Base-by-base conservation (phyloP, 2,113 vertebrate species). In the Furnarius figulus region DNA sequence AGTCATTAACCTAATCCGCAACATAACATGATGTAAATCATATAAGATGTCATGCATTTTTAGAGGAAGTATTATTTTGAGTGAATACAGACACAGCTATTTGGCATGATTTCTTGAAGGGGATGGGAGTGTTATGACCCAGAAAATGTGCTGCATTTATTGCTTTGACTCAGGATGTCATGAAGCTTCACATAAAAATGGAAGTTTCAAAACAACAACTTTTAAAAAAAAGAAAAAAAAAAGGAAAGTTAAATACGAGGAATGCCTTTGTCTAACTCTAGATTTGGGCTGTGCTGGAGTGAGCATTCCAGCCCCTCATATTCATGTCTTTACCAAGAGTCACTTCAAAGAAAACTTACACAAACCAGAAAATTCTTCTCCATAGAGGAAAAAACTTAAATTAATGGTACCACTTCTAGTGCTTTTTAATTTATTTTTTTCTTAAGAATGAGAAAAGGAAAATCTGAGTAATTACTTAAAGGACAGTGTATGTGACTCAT, bases 11-110 rank as follows among this genome's bases (percentile, higher is more conserved):
- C 93, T 95, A 96, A 97, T 96, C 96, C 66, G 0, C 95, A 93
- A 10, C 92, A 94, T 97, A 95, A 93, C 93, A 94, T 97, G 96
- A 96, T 96, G 95, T 96, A 97, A 97, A 96, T 97, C 95, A 95
- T 72, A 81, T 86, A 93, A 96, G 96, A 94, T 96, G 96, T 96
- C 95, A 93, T 96, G 88, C 95, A 28, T 96, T 97, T 96, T 94
- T 68, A 92, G 76, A 92, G 92, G 88, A 94, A 95, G 92, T 92
- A 93, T 97, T 96, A 95, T 96, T 97, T 95, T 97, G 96, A 97
- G 93, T 96, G 96, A 96, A 90, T 94, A 85, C 93, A 96, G 96
- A 76, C 88, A 72, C 44, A 75, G 90, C 83, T 95, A 78, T 96
- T 97, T 96, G 96, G 95, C 96, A 94, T 90, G 95, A 96, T 90